A percentile compares a stretch with the other conserved stretches of the same genome.
Conservation (phyloP, 1,140 invertebrate species). For the Euborellia annulipes region DNA sequence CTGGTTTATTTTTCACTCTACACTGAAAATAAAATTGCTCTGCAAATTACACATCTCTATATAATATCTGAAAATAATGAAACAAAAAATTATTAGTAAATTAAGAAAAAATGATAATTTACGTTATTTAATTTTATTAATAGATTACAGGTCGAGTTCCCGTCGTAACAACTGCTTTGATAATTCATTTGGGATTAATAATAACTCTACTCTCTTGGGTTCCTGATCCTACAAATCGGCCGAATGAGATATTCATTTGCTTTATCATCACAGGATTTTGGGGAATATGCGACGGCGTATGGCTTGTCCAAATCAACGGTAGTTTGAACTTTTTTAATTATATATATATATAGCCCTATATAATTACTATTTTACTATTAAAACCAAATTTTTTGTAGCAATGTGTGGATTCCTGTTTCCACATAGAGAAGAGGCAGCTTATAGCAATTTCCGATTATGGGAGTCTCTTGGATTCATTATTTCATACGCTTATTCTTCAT, state of each 20-base stretch:
- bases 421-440: slow-evolving; percentile 74
- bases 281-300: slow-evolving; percentile 81
- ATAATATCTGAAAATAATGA: too few relatives aligned
- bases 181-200: slow-evolving; percentile 51
- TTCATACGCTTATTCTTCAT: slow-evolving; percentile 61
- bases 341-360: not conserved
- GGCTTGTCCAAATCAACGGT: slow-evolving; percentile 92
- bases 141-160: slow-evolving; percentile 51
- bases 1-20: too few relatives aligned
- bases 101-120: too few relatives aligned
- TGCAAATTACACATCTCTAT: too few relatives aligned
- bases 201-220: slow-evolving; percentile 53
- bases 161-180: slow-evolving; percentile 53
- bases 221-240: slow-evolving; percentile 48
- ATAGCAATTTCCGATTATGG: slow-evolving; percentile 85
- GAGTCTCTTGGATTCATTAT: slow-evolving; percentile 80
- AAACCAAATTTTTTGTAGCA: slow-evolving; percentile 50
- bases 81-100: too few relatives aligned
- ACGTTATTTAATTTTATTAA: too few relatives aligned
- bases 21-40: too few relatives aligned
- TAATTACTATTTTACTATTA: not conserved
- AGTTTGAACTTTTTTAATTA: slow-evolving; percentile 20
- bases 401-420: slow-evolving; percentile 79
- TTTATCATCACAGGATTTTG: slow-evolving; percentile 74
- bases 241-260: slow-evolving; percentile 36